Evolutionary conservation across 2,113 vertebrate genomes (phyloP).

Genomic region (Synodontis membranacea): DNA sequence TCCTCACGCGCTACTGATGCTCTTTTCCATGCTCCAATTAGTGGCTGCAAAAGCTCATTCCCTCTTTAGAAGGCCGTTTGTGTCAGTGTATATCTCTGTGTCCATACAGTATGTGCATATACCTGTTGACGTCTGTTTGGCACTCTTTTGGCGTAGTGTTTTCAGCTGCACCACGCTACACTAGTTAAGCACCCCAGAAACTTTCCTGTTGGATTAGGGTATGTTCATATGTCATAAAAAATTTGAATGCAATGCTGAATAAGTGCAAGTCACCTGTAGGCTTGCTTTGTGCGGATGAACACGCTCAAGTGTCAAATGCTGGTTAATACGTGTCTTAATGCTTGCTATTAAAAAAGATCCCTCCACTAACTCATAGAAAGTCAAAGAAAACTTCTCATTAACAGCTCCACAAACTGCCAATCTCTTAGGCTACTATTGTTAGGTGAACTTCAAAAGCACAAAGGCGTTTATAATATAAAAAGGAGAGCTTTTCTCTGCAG

Average conservation of each 20-base stretch:
- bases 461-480: slow-evolving; percentile 40
- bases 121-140: slow-evolving; percentile 44
- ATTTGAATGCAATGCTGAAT: not conserved
- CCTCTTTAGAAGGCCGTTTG: slow-evolving; percentile 39
- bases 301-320: slow-evolving; percentile 10
- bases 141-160: not conserved
- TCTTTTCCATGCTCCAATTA: slow-evolving; percentile 58
- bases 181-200: not conserved
- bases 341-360: slow-evolving; percentile 41
- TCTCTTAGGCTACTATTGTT: slow-evolving; percentile 35
- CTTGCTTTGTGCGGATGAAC: slow-evolving; percentile 15
- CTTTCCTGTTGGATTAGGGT: not conserved
- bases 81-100: slow-evolving; percentile 17
- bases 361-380: slow-evolving; percentile 32
- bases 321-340: slow-evolving; percentile 47
- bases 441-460: slow-evolving; percentile 46
- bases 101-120: slow-evolving; percentile 16
- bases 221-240: slow-evolving; percentile 13
- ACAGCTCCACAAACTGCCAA: slow-evolving; percentile 14
- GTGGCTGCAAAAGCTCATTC: slow-evolving; percentile 46
- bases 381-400: slow-evolving; percentile 45
- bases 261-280: slow-evolving; percentile 35
- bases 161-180: not conserved
- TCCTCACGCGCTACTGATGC: slow-evolving; percentile 44
- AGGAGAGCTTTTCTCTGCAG: slow-evolving; percentile 24